These are phyloP conservation scores for Drosophila pectinifera DNA, from an alignment of 1,140 invertebrate genomes.

Conservation along the genomic window DNA sequence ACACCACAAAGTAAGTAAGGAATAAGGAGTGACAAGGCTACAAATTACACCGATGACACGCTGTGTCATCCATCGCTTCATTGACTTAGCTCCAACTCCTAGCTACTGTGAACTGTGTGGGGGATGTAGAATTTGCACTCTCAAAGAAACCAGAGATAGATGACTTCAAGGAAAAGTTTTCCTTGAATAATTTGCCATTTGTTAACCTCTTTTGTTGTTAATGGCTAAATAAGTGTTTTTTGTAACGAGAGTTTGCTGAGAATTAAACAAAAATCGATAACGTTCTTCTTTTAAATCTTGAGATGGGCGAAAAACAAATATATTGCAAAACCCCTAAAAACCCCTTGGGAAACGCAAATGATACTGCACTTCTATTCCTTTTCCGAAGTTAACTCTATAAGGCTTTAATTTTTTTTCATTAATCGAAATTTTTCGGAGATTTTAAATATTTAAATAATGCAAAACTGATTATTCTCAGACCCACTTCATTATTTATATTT, in stretches of 20 bases:
- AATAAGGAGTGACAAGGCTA: slow-evolving; percentile 21
- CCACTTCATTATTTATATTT: not conserved
- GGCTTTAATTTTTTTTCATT: not conserved
- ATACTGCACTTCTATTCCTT: too few relatives aligned
- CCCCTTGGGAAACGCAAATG: not conserved
- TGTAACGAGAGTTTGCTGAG: not conserved
- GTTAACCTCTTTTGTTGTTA: slow-evolving; percentile 9
- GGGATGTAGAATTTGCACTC: not conserved
- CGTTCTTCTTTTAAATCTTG: not conserved
- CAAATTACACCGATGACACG: slow-evolving; percentile 77
- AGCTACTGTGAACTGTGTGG: not conserved
- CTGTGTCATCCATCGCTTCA: slow-evolving; percentile 69
- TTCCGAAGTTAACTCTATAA: not conserved
- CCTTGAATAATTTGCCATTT: slow-evolving; percentile 4
- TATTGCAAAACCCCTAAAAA: not conserved
- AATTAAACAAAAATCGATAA: slow-evolving; percentile 1
- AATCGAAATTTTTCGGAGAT: not conserved
- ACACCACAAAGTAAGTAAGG: slow-evolving; percentile 2
- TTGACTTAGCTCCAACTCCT: slow-evolving; percentile 49
- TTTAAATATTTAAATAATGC: slow-evolving; percentile 4
- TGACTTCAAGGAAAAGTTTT: slow-evolving; percentile 25
- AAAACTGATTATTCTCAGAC: slow-evolving; percentile 1
- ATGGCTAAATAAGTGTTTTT: slow-evolving; percentile 10
- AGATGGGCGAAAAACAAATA: not conserved
- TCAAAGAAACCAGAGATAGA: not conserved